A percentile compares a stretch with the other conserved stretches of the same genome.
Conservation (phyloP, 2,113 vertebrate genomes). For the Lasiurus cinereus region DNA sequence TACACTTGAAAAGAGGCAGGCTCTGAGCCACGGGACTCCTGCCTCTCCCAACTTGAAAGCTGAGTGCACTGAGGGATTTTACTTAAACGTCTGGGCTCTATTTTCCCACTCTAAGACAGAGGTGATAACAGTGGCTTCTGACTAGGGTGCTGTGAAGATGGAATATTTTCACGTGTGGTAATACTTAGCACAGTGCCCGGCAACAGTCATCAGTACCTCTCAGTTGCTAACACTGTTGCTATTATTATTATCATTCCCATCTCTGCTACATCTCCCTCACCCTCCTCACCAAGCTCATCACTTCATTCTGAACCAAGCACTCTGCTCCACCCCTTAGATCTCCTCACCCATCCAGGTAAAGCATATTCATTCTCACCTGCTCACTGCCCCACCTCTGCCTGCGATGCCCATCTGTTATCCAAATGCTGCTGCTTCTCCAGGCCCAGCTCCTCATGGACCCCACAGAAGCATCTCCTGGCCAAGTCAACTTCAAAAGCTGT, state of each 20-base stretch:
- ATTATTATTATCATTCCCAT: neutral
- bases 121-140: neutral
- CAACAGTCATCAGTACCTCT: neutral
- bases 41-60: neutral
- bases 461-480: neutral
- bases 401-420: fast-evolving
- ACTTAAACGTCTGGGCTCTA: neutral
- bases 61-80: neutral
- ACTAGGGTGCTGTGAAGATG: neutral
- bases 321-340: neutral
- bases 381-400: neutral
- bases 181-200: neutral
- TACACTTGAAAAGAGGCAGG: neutral
- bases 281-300: too few relatives aligned
- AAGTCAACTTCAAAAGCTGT: too few relatives aligned
- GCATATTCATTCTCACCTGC: neutral
- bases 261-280: fast-evolving
- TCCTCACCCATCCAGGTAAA: neutral
- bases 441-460: neutral
- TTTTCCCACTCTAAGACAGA: neutral
- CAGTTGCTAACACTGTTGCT: fast-evolving
- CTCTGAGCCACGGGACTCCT: neutral
- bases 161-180: neutral
- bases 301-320: neutral
- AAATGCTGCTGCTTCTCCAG: neutral